Base-by-base conservation (phyloP, 2,113 vertebrate species). In the Passer domesticus region DNA sequence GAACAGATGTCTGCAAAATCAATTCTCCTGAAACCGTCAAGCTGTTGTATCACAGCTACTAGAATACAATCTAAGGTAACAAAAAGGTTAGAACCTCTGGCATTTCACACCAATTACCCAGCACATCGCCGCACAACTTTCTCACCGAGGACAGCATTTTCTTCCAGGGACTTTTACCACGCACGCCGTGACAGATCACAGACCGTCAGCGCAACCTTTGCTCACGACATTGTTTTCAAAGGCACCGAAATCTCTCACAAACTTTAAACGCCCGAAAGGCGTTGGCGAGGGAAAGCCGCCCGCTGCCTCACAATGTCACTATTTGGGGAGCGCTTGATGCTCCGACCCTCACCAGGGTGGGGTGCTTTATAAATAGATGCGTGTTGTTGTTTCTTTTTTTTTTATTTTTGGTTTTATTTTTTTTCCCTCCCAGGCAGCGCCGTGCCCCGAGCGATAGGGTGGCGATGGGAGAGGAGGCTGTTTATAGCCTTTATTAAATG, bases 401-500 rank as follows among this genome's bases (percentile, higher is more conserved):
- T 52, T 59, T n/a, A n/a, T 68, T 39, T 15, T 18, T 41, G 39
- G 39, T 41, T 41, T 41, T 41, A 41, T 7, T 15, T 50, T 46
- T 18, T 56, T 37, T 14, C 11, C 11, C 1, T 7, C 59, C 68
- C 33, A 19, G 53, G n/a, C 56, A 44, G 79, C 27, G 94, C 73
- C 70, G 22, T 95, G 88, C 91, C 92, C 84, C 69, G 46, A 92
- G 92, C 84, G 58, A 64, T 81, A 46, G 75, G 90, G 95, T 68
- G 86, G 86, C 86, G 39, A 96, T 80, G 47, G 95, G 39, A 83
- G 59, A 83, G 76, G 35, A 91, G 87, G 37, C 83, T 94, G 94
- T 95, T 96, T 95, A 96, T 90, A 96, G 95, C 83, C 96, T 91
- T 95, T 85, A 96, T 95, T 96, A 96, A 91, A 94, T 78, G 79